Conservation (phyloP, 2,113 vertebrate species). For the Notothenia coriiceps region DNA sequence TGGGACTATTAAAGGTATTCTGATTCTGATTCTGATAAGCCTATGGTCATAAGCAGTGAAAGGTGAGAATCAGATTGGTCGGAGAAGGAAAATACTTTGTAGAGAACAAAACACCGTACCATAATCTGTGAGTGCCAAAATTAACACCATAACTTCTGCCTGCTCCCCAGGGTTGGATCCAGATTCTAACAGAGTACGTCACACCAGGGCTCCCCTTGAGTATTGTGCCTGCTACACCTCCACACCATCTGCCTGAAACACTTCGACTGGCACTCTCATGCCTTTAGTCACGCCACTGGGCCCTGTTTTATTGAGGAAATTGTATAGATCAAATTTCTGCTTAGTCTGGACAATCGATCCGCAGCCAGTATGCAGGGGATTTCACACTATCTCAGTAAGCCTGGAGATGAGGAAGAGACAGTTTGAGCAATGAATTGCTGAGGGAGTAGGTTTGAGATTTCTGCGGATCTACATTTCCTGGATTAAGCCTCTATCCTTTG, state of each 20-base stretch:
- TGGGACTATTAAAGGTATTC: too few relatives aligned
- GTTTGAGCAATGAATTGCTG: conserved; percentile 36
- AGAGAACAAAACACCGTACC: neutral
- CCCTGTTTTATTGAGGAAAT: conserved; percentile 32
- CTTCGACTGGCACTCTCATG: neutral
- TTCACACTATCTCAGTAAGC: conserved; percentile 39
- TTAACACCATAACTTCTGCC: neutral
- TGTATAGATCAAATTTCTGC: conserved; percentile 45
- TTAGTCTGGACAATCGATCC: conserved; percentile 41
- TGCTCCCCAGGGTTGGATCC: neutral
- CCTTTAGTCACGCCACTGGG: neutral
- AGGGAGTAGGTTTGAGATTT: conserved; percentile 38
- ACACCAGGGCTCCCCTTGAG: neutral
- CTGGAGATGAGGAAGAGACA: conserved; percentile 34
- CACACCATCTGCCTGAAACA: conserved; percentile 16
- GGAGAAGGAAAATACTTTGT: neutral
- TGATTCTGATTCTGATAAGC: too few relatives aligned
- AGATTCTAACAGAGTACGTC: neutral
- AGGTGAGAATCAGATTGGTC: neutral
- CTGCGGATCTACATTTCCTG: conserved; percentile 13
- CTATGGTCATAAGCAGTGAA: neutral
- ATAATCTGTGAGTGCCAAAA: neutral
- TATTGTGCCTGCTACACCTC: neutral
- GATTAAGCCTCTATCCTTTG: conserved; percentile 28
- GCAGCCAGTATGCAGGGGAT: conserved; percentile 11